These are phyloP conservation scores for Anguilla japonica DNA, from an alignment of 2,113 vertebrate genomes.

Conservation along the genomic window DNA sequence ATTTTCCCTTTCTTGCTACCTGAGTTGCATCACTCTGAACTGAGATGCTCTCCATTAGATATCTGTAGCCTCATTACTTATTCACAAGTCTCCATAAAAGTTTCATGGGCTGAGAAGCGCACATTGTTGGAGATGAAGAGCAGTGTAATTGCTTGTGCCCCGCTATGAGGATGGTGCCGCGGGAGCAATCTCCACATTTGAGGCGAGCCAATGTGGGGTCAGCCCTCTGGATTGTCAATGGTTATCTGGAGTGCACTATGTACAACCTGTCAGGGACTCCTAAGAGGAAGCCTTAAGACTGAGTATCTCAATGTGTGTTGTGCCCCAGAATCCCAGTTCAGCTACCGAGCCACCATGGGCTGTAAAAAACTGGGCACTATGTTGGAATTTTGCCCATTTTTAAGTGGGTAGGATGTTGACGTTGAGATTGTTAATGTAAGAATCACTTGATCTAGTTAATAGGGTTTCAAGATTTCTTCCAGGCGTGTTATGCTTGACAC, in stretches of 20 bases:
- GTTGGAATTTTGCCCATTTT: background rate
- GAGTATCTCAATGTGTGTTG: background rate
- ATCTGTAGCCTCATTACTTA: conserved; percentile 4
- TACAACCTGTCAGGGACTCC: background rate
- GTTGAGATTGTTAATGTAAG: background rate
- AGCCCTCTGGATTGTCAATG: background rate
- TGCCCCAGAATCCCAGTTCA: background rate
- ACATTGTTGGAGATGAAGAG: background rate
- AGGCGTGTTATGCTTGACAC: too few relatives aligned
- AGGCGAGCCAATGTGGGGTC: background rate
- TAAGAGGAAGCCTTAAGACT: background rate
- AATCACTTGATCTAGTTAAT: too few relatives aligned
- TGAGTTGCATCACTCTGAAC: conserved; percentile 5
- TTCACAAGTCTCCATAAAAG: conserved; percentile 4
- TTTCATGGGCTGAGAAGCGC: background rate
- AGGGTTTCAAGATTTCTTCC: too few relatives aligned
- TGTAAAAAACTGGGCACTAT: background rate
- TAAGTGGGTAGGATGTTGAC: background rate
- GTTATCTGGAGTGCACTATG: conserved; percentile 4
- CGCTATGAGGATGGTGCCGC: background rate
- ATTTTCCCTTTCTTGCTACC: background rate
- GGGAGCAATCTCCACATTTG: background rate
- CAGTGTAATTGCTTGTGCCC: background rate
- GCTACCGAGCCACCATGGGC: background rate
- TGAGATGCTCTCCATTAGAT: conserved; percentile 1